phyloP scores from a whole-genome alignment of 2,113 vertebrate genomes.

The Indri indri region DNA sequence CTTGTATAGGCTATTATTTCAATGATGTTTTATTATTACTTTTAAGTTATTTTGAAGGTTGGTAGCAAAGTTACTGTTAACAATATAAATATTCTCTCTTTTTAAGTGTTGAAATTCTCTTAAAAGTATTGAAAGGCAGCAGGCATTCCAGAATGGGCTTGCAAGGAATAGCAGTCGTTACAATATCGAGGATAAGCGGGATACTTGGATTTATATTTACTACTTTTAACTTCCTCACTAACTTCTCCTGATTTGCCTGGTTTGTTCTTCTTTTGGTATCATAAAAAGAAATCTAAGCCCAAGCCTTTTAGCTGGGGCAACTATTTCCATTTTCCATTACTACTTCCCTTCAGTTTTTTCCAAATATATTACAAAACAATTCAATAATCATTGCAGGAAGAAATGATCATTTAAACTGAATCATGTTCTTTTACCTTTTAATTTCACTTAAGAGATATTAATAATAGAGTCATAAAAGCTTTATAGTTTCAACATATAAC shows the following conservation, averaged over 20 bases:
- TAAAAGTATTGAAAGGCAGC: slow-evolving; percentile 74
- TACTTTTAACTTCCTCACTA: slow-evolving; percentile 68
- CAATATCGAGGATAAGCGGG: slow-evolving; percentile 45
- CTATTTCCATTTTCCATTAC: slow-evolving; percentile 53
- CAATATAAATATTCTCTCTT: slow-evolving; percentile 75
- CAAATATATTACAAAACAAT: slow-evolving; percentile 31
- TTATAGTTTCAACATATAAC: slow-evolving; percentile 67
- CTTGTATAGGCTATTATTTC: slow-evolving; percentile 69
- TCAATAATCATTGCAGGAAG: slow-evolving; percentile 50
- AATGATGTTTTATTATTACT: slow-evolving; percentile 65
- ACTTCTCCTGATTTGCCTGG: slow-evolving; percentile 42
- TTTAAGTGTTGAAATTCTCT: slow-evolving; percentile 75
- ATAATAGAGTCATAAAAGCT: slow-evolving; percentile 69
- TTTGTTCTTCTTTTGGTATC: slow-evolving; percentile 57
- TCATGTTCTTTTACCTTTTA: slow-evolving; percentile 65
- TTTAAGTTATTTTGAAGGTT: slow-evolving; percentile 72
- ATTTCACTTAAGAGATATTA: slow-evolving; percentile 64
- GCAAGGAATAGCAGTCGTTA: slow-evolving; percentile 52
- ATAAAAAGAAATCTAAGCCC: slow-evolving; percentile 52
- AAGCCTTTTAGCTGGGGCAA: slow-evolving; percentile 51
- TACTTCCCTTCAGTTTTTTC: slow-evolving; percentile 61
- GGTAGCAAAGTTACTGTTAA: slow-evolving; percentile 73
- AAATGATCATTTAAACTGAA: slow-evolving; percentile 71
- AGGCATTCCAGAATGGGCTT: slow-evolving; percentile 73
- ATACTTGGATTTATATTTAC: slow-evolving; percentile 66